Conservation (phyloP, 2,888 invertebrate species). For the Rapana venosa region DNA sequence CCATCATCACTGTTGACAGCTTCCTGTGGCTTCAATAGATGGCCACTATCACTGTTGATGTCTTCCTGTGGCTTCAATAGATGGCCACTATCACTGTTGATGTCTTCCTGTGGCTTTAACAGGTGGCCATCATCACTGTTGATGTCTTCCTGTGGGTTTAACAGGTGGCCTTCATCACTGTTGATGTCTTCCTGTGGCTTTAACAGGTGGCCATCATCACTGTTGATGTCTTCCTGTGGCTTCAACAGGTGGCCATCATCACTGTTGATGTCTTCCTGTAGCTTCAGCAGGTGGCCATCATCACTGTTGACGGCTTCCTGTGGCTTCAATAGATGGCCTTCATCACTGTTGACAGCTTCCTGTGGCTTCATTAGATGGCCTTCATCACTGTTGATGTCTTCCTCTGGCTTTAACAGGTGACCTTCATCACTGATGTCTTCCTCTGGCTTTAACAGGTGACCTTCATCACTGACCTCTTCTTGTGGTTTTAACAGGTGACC, state of each 20-base stretch:
- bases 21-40: not conserved
- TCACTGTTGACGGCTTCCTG: too few species aligned
- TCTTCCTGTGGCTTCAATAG: not conserved
- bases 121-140: not conserved
- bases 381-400: not conserved
- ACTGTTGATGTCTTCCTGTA: too few species aligned
- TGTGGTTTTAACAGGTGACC: not conserved
- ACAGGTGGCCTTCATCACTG: not conserved
- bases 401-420: not conserved
- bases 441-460: not conserved
- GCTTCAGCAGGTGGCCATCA: too few species aligned
- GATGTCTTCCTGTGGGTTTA: not conserved
- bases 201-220: not conserved
- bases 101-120: not conserved
- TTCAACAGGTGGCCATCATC: not conserved
- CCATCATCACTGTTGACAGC: not conserved
- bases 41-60: not conserved
- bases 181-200: not conserved
- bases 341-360: not conserved
- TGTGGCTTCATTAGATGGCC: not conserved
- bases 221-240: not conserved
- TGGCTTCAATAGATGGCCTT: too few species aligned
- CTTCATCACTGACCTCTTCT: not conserved
- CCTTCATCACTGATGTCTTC: not conserved
- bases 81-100: not conserved